Percentiles rank a stretch among this genome's conserved stretches.
Conservation (phyloP, 2,888 invertebrate genomes). For the Archaeoteleia sp. region DNA sequence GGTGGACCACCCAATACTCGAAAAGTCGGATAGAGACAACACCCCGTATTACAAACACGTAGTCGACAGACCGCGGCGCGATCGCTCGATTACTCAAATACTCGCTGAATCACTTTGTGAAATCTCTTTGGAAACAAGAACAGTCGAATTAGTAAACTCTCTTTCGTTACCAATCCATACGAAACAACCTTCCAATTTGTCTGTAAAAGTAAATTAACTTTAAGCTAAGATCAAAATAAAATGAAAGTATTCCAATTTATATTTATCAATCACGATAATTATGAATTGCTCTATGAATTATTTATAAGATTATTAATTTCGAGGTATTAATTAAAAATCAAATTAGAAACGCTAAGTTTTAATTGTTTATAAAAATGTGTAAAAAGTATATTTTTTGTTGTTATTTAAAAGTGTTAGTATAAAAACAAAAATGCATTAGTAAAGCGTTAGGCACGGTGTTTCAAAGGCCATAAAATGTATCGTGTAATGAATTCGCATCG, state of each 20-base stretch:
- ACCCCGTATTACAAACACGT: constrained; percentile 45
- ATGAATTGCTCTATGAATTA: too few species aligned
- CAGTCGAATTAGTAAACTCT: constrained; percentile 26
- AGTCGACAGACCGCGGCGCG: constrained; percentile 42
- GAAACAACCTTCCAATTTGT: constrained; percentile 17
- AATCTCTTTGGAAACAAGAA: constrained; percentile 35
- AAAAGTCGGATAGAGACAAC: constrained; percentile 35
- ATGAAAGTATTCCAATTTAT: too few species aligned
- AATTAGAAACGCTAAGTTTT: too few species aligned
- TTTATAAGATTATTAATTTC: too few species aligned
- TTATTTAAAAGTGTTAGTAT: too few species aligned
- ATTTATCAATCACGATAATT: too few species aligned
- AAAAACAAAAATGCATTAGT: too few species aligned
- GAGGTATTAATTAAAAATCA: too few species aligned
- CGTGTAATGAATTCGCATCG: constrained; percentile 30
- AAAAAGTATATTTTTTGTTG: too few species aligned
- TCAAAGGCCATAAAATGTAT: constrained; percentile 7
- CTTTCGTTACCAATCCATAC: constrained; percentile 12
- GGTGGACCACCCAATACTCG: constrained; percentile 34
- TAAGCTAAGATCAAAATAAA: constrained; percentile 4
- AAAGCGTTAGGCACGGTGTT: too few species aligned
- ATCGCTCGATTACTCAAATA: constrained; percentile 48
- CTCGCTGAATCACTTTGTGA: constrained; percentile 52
- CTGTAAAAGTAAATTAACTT: constrained; percentile 14
- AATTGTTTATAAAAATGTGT: too few species aligned